Evolutionary conservation across 1,140 invertebrate species (phyloP).

Genomic region (Melitaea cinxia): DNA sequence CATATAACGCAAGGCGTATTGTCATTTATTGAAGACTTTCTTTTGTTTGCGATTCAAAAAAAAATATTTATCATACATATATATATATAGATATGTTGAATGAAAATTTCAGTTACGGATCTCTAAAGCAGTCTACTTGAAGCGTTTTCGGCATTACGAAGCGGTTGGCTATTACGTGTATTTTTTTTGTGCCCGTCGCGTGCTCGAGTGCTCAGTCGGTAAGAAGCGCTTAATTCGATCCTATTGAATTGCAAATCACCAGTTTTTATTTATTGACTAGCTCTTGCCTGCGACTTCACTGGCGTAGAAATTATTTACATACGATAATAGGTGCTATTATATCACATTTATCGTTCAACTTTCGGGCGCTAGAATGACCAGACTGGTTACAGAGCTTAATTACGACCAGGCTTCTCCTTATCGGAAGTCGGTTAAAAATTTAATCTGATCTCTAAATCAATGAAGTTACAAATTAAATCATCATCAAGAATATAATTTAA

Average conservation of each 20-base stretch:
- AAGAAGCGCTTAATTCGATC: conserved; percentile 46
- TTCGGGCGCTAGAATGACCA: too few species aligned
- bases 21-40: too few species aligned
- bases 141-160: conserved; percentile 23
- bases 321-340: too few species aligned
- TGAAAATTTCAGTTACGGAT: background rate
- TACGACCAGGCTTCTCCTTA: too few species aligned
- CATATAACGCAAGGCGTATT: too few species aligned
- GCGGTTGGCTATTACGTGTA: conserved; percentile 14
- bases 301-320: too few species aligned
- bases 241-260: conserved; percentile 44
- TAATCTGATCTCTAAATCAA: background rate
- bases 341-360: too few species aligned
- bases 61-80: too few species aligned
- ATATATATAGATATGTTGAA: too few species aligned
- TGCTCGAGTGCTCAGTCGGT: conserved; percentile 26
- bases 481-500: conserved; percentile 3
- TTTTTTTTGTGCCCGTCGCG: conserved; percentile 18
- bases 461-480: background rate
- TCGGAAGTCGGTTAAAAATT: too few species aligned
- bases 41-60: background rate
- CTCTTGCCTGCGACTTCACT: too few species aligned
- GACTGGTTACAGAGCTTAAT: too few species aligned
- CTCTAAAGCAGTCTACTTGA: conserved; percentile 7
- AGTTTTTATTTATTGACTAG: conserved; percentile 8